Base-by-base conservation (phyloP, 2,113 vertebrate species). In the Struthio camelus region DNA sequence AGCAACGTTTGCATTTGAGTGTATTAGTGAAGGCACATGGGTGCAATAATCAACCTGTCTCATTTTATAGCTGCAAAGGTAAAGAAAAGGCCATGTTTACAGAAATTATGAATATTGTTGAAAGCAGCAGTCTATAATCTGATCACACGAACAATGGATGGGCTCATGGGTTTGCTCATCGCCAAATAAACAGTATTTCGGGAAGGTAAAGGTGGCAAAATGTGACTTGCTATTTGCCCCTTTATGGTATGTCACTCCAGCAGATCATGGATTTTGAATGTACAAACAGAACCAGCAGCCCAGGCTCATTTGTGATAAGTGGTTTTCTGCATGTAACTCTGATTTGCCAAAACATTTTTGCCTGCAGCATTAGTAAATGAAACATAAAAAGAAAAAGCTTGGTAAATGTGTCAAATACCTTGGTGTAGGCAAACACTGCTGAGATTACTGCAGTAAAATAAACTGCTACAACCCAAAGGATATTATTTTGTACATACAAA, bases 281-380 rank as follows among this genome's bases (percentile, higher is more conserved):
- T 69, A 79, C 69, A 72, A 44, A 54, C 46, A 76, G 80, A 93
- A 90, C 15, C 51, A 85, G 64, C 69, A 96, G 48, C 38, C 53
- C 51, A 85, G 50, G 53, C 34, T 87, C 61, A 93, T 94, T 90
- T 95, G 30, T 1, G 1, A 36, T 87, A 92, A 90, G 80, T 65
- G 44, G 10, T 89, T 96, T 95, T 81, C 77, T 90, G 48, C 36
- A 84, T 54, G 46, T 61, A 72, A 72, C 30, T 82, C 53, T 69
- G 69, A 71, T 87, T 96, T 93, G 86, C 61, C 56, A 89, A 93
- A 96, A 89, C 1, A 9, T 65, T 86, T 90, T 93, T 86, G 69
- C 83, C 83, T 89, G 51, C 34, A 90, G 88, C 77, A 51, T 23
- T 72, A 54, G 46, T 67, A 85, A 91, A 82, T 54, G 44, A 93